Evolutionary conservation across 2,888 invertebrate genomes (phyloP).

Genomic region (Hyalella azteca): DNA sequence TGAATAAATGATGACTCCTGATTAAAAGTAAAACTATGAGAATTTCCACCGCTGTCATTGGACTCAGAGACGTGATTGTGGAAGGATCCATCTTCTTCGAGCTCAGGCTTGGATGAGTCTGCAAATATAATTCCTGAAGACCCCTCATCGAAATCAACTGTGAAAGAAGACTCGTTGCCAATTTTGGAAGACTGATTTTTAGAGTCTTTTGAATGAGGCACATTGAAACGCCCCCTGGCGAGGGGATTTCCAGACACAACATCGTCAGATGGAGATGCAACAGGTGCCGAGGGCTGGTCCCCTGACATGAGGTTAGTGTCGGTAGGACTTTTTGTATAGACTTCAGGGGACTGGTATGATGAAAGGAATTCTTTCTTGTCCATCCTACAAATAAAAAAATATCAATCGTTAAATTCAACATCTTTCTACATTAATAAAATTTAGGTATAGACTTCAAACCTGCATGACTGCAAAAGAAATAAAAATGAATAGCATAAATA

Average conservation of each 20-base stretch:
- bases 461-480: not conserved
- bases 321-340: not conserved
- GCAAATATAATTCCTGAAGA: too few relatives aligned
- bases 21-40: not conserved
- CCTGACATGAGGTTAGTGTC: not conserved
- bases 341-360: not conserved
- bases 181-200: too few relatives aligned
- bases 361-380: not conserved
- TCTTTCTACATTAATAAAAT: not conserved
- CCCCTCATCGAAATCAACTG: not conserved
- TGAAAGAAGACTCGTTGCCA: too few relatives aligned
- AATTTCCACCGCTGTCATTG: not conserved
- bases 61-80: not conserved
- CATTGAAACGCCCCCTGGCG: too few relatives aligned
- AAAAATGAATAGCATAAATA: not conserved
- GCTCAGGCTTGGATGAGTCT: too few relatives aligned
- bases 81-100: not conserved
- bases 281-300: too few relatives aligned
- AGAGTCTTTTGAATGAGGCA: too few relatives aligned
- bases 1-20: not conserved
- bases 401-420: not conserved
- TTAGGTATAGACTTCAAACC: not conserved
- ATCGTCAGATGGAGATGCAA: too few relatives aligned
- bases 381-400: not conserved
- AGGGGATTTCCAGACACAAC: too few relatives aligned